phyloP scores from a whole-genome alignment of 2,113 vertebrate species.

The Octodon degus region DNA sequence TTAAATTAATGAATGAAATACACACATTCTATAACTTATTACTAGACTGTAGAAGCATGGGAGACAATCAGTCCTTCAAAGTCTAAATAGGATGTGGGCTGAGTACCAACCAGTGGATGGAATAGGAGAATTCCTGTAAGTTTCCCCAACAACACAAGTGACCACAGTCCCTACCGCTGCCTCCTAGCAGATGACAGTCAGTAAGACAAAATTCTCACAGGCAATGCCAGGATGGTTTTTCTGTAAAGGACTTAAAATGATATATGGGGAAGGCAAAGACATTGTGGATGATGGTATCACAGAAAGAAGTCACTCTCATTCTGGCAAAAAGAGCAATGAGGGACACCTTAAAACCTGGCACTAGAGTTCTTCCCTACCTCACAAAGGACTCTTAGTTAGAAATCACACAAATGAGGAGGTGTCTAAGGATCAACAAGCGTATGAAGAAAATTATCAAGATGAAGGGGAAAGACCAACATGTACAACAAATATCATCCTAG shows the following conservation, averaged over 20 bases:
- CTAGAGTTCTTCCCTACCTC: not conserved
- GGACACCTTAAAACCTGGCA: not conserved
- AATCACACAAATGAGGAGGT: not conserved
- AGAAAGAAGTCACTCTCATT: not conserved
- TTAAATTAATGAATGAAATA: not conserved
- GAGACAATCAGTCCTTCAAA: not conserved
- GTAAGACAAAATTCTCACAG: not conserved
- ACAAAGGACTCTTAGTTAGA: not conserved
- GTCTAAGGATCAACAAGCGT: not conserved
- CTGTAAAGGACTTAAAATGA: not conserved
- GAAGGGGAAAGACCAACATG: not conserved
- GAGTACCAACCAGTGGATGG: not conserved
- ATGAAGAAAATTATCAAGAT: not conserved
- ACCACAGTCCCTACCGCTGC: accelerated
- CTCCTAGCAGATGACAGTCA: not conserved
- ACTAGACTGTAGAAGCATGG: not conserved
- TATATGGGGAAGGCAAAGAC: not conserved
- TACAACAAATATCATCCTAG: not conserved
- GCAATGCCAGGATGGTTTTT: not conserved
- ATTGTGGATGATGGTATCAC: not conserved
- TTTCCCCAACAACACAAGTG: not conserved
- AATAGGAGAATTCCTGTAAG: not conserved
- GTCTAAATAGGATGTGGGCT: not conserved
- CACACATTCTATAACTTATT: not conserved
- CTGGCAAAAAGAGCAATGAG: not conserved